A percentile compares a stretch with the other conserved stretches of the same genome.
Conservation (phyloP, 2,113 vertebrate genomes). For the Corydoras maculifer region DNA sequence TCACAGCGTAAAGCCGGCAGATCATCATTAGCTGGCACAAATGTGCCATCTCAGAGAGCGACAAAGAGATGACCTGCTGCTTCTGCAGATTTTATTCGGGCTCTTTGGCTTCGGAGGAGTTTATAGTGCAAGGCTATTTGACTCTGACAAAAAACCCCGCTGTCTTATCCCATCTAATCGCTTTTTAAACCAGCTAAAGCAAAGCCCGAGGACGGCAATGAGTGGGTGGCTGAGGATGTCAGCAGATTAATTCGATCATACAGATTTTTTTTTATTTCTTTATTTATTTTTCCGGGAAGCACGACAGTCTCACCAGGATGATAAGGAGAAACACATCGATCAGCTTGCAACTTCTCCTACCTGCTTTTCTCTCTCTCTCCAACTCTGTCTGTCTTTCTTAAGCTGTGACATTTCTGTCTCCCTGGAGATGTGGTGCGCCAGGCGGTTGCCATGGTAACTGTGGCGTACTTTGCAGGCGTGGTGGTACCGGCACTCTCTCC, state of each 20-base stretch:
- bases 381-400: conserved; percentile 53
- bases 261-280: conserved; percentile 44
- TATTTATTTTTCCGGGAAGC: conserved; percentile 17
- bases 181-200: not conserved
- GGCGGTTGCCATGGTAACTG: conserved; percentile 73
- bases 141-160: conserved; percentile 11
- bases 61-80: conserved; percentile 19
- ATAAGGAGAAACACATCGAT: conserved; percentile 50
- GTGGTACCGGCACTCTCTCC: conserved; percentile 51
- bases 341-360: conserved; percentile 32
- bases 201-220: not conserved
- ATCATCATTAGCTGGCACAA: conserved; percentile 20
- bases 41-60: not conserved
- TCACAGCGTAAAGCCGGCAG: conserved; percentile 54
- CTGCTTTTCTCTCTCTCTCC: conserved; percentile 13
- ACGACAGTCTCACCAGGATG: conserved; percentile 47
- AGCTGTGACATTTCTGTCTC: conserved; percentile 77
- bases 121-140: conserved; percentile 1
- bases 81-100: conserved; percentile 12
- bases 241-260: conserved; percentile 56
- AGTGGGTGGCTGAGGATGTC: conserved; percentile 43
- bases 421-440: conserved; percentile 72
- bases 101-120: conserved; percentile 1
- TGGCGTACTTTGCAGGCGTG: conserved; percentile 64
- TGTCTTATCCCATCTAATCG: not conserved